phyloP scores from a whole-genome alignment of 2,888 invertebrate species.

The Orthonevra nobilis region DNA sequence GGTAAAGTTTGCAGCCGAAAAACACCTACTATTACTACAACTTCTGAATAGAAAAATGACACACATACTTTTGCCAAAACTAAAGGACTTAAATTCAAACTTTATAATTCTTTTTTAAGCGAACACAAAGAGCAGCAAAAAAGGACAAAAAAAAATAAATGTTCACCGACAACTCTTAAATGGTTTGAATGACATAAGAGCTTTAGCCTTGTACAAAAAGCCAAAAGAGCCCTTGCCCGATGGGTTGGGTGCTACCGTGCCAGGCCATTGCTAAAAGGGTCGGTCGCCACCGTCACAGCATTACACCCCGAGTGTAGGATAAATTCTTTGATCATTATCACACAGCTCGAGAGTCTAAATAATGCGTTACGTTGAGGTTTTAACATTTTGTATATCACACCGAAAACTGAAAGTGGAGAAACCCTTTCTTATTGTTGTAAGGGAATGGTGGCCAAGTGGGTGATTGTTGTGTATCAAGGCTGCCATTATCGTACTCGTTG shows the following conservation, averaged over 20 bases:
- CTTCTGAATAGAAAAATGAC: conserved; percentile 36
- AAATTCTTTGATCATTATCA: conserved; percentile 50
- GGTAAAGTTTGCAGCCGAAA: conserved; percentile 21
- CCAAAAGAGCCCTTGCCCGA: conserved; percentile 1
- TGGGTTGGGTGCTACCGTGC: neutral
- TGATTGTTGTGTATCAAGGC: conserved; percentile 46
- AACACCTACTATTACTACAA: conserved; percentile 39
- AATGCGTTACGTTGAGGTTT: conserved; percentile 51
- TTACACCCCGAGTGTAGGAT: conserved; percentile 20
- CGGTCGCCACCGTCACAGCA: conserved; percentile 18
- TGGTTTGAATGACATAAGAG: conserved; percentile 53
- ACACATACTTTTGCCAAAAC: neutral
- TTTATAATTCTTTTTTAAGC: conserved; percentile 47
- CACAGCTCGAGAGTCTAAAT: conserved; percentile 47
- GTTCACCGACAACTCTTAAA: conserved; percentile 24
- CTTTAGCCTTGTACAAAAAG: neutral
- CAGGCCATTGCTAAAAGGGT: conserved; percentile 26
- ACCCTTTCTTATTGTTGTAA: conserved; percentile 9
- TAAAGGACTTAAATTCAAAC: conserved; percentile 43
- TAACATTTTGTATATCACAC: conserved; percentile 44
- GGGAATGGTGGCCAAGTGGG: conserved; percentile 1
- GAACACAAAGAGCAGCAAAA: conserved; percentile 5
- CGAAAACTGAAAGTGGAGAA: conserved; percentile 8
- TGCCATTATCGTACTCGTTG: conserved; percentile 22
- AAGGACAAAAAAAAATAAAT: conserved; percentile 8